phyloP scores from a whole-genome alignment of 2,113 vertebrate genomes.

The Channa maculata region DNA sequence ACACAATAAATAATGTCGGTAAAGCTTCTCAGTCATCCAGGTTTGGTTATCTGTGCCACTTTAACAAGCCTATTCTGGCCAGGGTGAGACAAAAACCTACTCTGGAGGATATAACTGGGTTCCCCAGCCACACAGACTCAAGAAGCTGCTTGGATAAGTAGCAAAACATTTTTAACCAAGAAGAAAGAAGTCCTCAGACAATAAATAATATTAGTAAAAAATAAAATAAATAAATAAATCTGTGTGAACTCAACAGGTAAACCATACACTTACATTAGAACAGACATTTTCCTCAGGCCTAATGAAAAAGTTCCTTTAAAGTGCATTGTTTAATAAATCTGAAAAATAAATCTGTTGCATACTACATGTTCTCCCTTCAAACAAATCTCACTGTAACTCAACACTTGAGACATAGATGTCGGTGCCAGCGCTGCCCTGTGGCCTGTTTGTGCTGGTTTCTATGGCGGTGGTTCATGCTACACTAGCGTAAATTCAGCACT shows the following conservation, averaged over 20 bases:
- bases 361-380: conserved; percentile 26
- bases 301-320: conserved; percentile 13
- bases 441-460: conserved; percentile 29
- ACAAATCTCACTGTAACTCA: no score
- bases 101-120: no score
- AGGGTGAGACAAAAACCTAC: no score
- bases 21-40: no score
- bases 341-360: not conserved
- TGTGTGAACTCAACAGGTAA: not conserved
- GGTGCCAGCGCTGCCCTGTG: conserved; percentile 20
- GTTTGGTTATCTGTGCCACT: no score
- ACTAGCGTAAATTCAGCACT: conserved; percentile 42
- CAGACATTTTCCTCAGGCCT: conserved; percentile 1
- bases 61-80: no score
- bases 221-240: not conserved
- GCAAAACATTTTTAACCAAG: no score
- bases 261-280: conserved; percentile 7
- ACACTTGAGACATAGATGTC: conserved; percentile 17
- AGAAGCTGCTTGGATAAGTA: no score
- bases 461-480: conserved; percentile 60
- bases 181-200: no score
- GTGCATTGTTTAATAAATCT: conserved; percentile 14
- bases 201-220: no score
- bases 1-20: conserved; percentile 13
- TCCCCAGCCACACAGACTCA: no score